These are phyloP conservation scores for Alentia gelatinosa DNA, from an alignment of 2,888 invertebrate species.

Conservation along the genomic window DNA sequence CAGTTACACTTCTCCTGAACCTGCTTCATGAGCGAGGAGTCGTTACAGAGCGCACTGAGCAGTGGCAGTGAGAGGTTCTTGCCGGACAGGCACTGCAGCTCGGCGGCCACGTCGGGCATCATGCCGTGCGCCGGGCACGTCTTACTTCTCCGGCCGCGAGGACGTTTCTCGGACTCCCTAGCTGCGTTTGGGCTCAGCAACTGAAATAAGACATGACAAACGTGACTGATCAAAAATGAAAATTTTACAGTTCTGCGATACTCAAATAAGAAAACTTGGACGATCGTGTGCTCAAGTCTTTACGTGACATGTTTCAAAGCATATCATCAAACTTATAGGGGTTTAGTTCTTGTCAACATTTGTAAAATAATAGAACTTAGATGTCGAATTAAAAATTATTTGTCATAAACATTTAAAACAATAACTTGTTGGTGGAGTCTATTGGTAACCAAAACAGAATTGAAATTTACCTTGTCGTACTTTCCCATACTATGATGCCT, in stretches of 20 bases:
- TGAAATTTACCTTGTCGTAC: conserved; percentile 23
- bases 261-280: too few relatives aligned
- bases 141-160: conserved; percentile 11
- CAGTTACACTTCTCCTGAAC: conserved; percentile 65
- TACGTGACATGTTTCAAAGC: too few relatives aligned
- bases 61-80: conserved; percentile 85
- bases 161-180: neutral
- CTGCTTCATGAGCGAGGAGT: conserved; percentile 86
- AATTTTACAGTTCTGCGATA: neutral
- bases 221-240: neutral
- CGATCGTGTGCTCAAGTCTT: too few relatives aligned
- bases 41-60: conserved; percentile 95
- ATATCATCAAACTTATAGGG: too few relatives aligned
- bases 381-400: too few relatives aligned
- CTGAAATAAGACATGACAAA: neutral
- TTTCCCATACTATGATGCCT: conserved; percentile 47
- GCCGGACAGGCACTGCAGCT: conserved; percentile 70
- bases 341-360: too few relatives aligned
- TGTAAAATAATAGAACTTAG: too few relatives aligned
- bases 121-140: conserved; percentile 55
- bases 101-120: conserved; percentile 66
- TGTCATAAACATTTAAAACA: neutral
- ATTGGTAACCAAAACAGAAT: neutral
- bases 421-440: neutral
- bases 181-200: conserved; percentile 19